These are phyloP conservation scores for Columba guinea DNA, from an alignment of 2,797 vertebrate genomes.

Conservation along the genomic window DNA sequence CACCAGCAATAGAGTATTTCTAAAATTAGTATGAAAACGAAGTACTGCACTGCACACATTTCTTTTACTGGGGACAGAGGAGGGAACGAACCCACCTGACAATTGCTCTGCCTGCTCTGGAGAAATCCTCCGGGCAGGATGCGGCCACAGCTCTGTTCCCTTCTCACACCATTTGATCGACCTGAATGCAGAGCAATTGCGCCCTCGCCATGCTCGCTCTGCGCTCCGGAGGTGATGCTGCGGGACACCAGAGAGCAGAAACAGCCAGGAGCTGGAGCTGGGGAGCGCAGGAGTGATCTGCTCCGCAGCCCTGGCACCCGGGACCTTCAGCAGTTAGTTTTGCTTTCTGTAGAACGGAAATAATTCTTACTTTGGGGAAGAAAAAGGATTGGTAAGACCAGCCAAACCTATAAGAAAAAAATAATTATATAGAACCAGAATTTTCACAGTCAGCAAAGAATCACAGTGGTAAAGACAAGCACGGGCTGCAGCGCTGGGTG, in stretches of 20 bases:
- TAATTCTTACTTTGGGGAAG: neutral
- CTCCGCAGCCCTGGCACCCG: neutral
- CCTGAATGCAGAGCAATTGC: neutral
- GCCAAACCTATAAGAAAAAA: neutral
- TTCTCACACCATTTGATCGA: neutral
- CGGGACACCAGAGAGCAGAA: neutral
- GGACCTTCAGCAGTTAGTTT: neutral
- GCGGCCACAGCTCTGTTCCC: neutral
- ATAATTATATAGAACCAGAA: neutral
- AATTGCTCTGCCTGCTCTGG: neutral
- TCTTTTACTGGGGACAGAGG: neutral
- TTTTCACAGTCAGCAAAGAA: neutral
- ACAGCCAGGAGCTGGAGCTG: neutral
- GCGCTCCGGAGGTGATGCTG: neutral
- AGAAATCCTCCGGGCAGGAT: neutral
- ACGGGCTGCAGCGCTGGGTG: neutral
- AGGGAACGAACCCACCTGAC: neutral
- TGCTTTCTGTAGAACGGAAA: neutral
- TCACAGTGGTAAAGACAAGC: neutral
- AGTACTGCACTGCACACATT: fast-evolving
- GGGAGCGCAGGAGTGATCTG: neutral
- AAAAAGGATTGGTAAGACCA: neutral
- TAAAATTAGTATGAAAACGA: neutral
- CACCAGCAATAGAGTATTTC: neutral
- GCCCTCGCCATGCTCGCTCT: neutral